These are phyloP conservation scores for Ceyx erithaca DNA, from an alignment of 2,797 vertebrate genomes.

Conservation along the genomic window DNA sequence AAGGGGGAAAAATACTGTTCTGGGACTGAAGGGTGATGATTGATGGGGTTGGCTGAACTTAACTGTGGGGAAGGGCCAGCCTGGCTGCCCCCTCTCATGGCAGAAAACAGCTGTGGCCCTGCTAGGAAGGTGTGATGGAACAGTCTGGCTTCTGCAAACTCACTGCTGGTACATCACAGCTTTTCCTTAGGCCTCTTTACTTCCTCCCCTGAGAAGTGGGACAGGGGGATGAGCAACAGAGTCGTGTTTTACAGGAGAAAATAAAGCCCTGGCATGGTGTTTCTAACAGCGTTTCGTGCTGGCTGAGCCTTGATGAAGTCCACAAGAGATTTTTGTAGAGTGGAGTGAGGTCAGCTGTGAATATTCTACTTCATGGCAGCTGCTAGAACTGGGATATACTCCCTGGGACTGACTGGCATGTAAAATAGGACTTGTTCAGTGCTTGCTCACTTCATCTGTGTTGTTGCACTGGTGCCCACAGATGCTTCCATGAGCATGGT, in stretches of 20 bases:
- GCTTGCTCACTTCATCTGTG: background rate
- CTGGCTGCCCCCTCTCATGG: background rate
- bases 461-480: background rate
- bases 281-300: background rate
- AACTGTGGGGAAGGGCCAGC: background rate
- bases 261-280: background rate
- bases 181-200: background rate
- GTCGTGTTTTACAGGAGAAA: background rate
- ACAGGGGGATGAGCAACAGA: background rate
- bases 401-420: background rate
- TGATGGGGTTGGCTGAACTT: too few relatives aligned
- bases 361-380: background rate
- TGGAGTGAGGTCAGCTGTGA: background rate
- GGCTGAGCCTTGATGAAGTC: background rate
- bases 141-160: background rate
- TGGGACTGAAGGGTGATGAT: background rate
- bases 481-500: fast-evolving
- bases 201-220: background rate
- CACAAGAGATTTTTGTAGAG: background rate
- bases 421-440: background rate
- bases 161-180: background rate
- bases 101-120: background rate
- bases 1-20: background rate
- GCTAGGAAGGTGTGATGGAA: background rate
- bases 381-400: background rate